phyloP scores from a whole-genome alignment of 2,797 vertebrate species.

The Pantherophis alleghaniensis region DNA sequence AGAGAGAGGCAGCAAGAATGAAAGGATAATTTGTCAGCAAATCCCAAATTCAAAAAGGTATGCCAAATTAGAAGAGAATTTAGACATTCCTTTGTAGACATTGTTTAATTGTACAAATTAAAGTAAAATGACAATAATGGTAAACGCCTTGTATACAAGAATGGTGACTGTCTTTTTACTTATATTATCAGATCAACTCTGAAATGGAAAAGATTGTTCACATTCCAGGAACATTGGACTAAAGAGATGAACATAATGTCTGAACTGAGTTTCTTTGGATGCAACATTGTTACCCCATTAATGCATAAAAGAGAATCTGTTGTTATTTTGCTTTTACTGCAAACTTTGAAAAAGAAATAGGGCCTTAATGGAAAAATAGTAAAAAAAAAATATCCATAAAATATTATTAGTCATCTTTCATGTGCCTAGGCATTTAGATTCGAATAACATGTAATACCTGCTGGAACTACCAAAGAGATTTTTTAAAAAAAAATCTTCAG shows the following conservation, averaged over 20 bases:
- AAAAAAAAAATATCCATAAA: constrained; percentile 69
- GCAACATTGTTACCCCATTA: constrained; percentile 40
- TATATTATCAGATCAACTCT: background rate
- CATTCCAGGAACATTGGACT: background rate
- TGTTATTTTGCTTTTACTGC: constrained; percentile 61
- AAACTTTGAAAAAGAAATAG: constrained; percentile 70
- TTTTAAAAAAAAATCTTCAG: constrained; percentile 55
- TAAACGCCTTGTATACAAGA: background rate
- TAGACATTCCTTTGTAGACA: background rate
- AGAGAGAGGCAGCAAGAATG: background rate
- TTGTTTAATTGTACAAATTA: background rate
- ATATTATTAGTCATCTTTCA: constrained; percentile 74
- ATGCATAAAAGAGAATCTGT: constrained; percentile 49
- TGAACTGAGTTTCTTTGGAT: constrained; percentile 2
- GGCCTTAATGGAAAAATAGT: constrained; percentile 71
- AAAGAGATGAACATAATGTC: background rate
- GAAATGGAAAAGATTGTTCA: background rate
- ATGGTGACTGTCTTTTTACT: background rate
- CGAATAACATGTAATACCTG: constrained; percentile 71
- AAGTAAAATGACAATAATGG: background rate
- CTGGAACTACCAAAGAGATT: constrained; percentile 63
- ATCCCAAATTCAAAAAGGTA: background rate
- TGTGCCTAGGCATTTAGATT: constrained; percentile 65
- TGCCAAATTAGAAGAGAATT: background rate
- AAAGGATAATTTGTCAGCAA: background rate